A percentile compares a stretch with the other conserved stretches of the same genome.
These are phyloP conservation scores for Fopius arisanus DNA, from an alignment of 1,140 invertebrate species.

Conservation along the genomic window DNA sequence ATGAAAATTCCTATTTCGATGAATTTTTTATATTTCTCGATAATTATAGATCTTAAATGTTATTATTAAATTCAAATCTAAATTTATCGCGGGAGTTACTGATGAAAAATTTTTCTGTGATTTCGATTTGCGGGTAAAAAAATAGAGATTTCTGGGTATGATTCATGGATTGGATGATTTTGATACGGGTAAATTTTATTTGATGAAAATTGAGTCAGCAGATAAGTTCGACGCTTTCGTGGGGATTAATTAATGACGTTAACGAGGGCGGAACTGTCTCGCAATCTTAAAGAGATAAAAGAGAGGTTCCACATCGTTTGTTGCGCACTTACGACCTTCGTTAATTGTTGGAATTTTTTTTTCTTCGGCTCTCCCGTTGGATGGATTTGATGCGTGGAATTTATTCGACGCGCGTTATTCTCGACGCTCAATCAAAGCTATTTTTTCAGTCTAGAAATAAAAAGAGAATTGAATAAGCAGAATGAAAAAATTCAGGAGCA, in stretches of 20 bases:
- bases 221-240: conserved; percentile 16
- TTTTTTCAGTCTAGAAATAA: background rate
- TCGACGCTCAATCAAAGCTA: background rate
- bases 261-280: conserved; percentile 25
- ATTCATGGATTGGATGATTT: too few relatives aligned
- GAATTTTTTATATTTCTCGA: too few relatives aligned
- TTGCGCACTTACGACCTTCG: conserved; percentile 16
- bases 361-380: background rate
- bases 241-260: conserved; percentile 24
- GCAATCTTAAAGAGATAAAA: background rate
- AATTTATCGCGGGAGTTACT: too few relatives aligned
- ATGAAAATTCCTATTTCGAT: too few relatives aligned
- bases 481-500: background rate
- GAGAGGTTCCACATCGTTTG: conserved; percentile 12
- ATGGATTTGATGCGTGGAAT: conserved; percentile 29
- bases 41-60: too few relatives aligned
- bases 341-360: conserved; percentile 27
- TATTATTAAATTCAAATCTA: too few relatives aligned
- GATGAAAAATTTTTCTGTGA: too few relatives aligned
- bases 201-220: background rate
- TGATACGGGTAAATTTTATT: too few relatives aligned
- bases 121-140: too few relatives aligned
- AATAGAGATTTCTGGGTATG: too few relatives aligned
- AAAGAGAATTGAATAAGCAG: background rate
- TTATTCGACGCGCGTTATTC: conserved; percentile 19